Base-by-base conservation (phyloP, 2,888 invertebrate species). In the Nephrotoma guestfalica region DNA sequence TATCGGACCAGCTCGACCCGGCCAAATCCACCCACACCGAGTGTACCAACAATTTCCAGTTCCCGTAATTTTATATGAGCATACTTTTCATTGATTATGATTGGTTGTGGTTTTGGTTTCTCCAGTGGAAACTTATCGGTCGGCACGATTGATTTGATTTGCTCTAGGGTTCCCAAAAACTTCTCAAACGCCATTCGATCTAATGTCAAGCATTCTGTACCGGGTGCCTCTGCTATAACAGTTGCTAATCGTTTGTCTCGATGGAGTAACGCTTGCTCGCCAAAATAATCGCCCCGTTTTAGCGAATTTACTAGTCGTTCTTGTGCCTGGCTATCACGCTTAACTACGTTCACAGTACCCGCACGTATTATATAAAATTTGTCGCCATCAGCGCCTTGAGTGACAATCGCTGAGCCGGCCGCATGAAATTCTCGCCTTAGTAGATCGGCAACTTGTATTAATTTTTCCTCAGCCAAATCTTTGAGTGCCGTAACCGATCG, bases 11-110 rank as follows among this genome's bases (percentile, higher is more conserved):
- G 92, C 90, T 97, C 97, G 0, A 98, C 98, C 2, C 97, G 93
- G 0, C 98, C 98, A 90, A 98, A 98, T 1, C 98, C 98, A 5
- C 98, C 98, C 11, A 98, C 96, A 1, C 98, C 98, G 88, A 98
- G 93, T 0, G 97, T 98, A 40, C 96, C 96, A 18, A 97, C 93
- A 87, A 95, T 94, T 89, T 96, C 96, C 88, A 99, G 92, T 89
- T 98, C 96, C 41, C 94, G 93, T 85, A 98, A 92, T 87, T 94
- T 93, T 43, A 98, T 93, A 87, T 94, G 93, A 42, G 94, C 93
- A 90, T 94, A 94, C 89, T 95, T 95, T 92, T 71, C 71, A 9
- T 71, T 71, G 71, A 71, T 30, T 9, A 71, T 0, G 7, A 71
- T 41, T 41, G 30, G 9, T 30, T 86, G 51, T 84, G 41, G 71